These are phyloP conservation scores for Syritta pipiens DNA, from an alignment of 2,888 invertebrate species.

Conservation along the genomic window DNA sequence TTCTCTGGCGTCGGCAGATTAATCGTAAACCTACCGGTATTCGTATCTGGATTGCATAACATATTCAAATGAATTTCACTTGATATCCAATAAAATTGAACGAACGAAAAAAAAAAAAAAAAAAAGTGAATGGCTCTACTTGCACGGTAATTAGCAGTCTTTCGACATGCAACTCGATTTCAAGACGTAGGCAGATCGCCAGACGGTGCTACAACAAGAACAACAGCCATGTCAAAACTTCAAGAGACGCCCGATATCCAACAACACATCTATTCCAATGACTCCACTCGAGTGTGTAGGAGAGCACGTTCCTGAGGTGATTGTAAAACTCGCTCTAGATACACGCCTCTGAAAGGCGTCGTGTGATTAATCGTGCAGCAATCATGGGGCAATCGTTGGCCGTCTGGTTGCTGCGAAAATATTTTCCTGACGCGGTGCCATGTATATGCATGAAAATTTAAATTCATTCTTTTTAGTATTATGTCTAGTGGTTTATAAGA, in stretches of 20 bases:
- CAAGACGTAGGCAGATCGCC: slow-evolving; percentile 37
- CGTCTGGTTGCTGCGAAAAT: slow-evolving; percentile 27
- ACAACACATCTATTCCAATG: too few relatives aligned
- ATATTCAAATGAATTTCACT: slow-evolving; percentile 57
- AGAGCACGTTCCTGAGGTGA: slow-evolving; percentile 48
- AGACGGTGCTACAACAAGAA: slow-evolving; percentile 4
- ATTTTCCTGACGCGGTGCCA: slow-evolving; percentile 8
- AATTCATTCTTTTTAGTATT: too few relatives aligned
- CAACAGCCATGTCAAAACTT: slow-evolving; percentile 33
- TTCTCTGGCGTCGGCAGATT: slow-evolving; percentile 8
- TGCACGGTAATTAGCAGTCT: slow-evolving; percentile 47
- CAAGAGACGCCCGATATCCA: too few relatives aligned
- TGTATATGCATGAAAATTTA: slow-evolving; percentile 20
- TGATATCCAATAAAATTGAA: slow-evolving; percentile 4
- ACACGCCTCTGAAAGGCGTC: slow-evolving; percentile 37
- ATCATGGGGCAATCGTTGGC: slow-evolving; percentile 27
- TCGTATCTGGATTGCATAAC: slow-evolving; percentile 48
- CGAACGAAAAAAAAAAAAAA: not conserved
- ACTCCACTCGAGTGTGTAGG: slow-evolving; percentile 44
- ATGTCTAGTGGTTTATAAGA: too few relatives aligned
- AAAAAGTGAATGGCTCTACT: slow-evolving; percentile 58
- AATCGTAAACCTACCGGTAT: slow-evolving; percentile 28
- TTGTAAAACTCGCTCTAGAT: slow-evolving; percentile 8
- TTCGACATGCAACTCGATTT: slow-evolving; percentile 36
- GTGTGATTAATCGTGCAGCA: slow-evolving; percentile 46